A percentile compares a stretch with the other conserved stretches of the same genome.
phyloP scores from a whole-genome alignment of 30 jellyfish, hydroid and myxozoan species.

The Hydra vulgaris region DNA sequence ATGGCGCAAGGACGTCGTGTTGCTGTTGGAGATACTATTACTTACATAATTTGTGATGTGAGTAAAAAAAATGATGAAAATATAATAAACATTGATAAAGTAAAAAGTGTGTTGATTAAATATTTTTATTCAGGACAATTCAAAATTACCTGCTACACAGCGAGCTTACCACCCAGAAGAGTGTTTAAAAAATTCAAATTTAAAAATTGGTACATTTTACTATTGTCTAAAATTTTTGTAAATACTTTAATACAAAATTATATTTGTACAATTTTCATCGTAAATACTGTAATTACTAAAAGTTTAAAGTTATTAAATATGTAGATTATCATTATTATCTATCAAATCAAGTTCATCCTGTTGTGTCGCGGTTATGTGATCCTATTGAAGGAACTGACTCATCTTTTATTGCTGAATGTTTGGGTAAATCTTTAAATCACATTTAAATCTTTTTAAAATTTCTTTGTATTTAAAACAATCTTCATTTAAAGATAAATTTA shows the following conservation, averaged over 20 bases:
- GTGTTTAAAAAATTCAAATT: slow-evolving; percentile 36
- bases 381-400: slow-evolving; percentile 92
- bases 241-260: not conserved
- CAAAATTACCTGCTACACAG: slow-evolving; percentile 75
- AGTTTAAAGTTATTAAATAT: too few species aligned
- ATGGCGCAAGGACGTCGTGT: slow-evolving; percentile 79
- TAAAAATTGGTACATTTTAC: slow-evolving; percentile 72
- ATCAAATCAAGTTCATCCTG: slow-evolving; percentile 88
- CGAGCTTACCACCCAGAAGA: slow-evolving; percentile 98
- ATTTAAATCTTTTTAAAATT: too few species aligned
- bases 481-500: not conserved
- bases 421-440: slow-evolving; percentile 42
- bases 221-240: too few species aligned
- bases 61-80: slow-evolving; percentile 17
- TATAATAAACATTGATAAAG: too few species aligned
- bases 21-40: slow-evolving; percentile 95
- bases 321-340: slow-evolving; percentile 64
- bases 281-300: too few species aligned
- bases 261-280: not conserved
- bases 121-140: slow-evolving; percentile 45
- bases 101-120: too few species aligned
- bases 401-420: slow-evolving; percentile 73
- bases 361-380: slow-evolving; percentile 88
- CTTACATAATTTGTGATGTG: slow-evolving; percentile 78
- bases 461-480: not conserved